Evolutionary conservation across 2,113 vertebrate genomes (phyloP).

Genomic region (Prionailurus viverrinus): DNA sequence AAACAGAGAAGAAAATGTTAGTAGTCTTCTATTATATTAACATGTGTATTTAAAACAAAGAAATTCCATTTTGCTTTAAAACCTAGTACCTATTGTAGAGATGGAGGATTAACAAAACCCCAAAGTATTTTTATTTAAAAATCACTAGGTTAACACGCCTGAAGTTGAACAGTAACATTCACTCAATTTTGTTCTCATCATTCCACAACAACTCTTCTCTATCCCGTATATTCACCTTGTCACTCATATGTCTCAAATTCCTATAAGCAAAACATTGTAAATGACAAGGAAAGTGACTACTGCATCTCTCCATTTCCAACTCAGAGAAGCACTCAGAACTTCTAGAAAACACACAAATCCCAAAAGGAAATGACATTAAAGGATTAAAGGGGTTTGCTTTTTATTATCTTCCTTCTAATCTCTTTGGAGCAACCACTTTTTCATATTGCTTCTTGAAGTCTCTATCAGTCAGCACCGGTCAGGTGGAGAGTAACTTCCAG

Average conservation of each 20-base stretch:
- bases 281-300: slow-evolving; percentile 60
- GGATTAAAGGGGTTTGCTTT: not conserved
- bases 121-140: slow-evolving; percentile 32
- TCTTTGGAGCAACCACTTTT: not conserved
- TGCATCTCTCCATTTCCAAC: slow-evolving; percentile 48
- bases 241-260: slow-evolving; percentile 64
- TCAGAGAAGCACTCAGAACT: slow-evolving; percentile 28
- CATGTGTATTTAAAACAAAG: not conserved
- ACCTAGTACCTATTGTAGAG: not conserved
- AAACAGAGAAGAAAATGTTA: slow-evolving; percentile 34
- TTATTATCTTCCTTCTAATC: not conserved
- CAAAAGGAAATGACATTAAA: slow-evolving; percentile 51
- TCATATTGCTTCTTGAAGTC: not conserved
- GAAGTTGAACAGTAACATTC: not conserved
- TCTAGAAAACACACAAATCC: slow-evolving; percentile 60
- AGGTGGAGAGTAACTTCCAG: not conserved
- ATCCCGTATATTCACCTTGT: slow-evolving; percentile 10
- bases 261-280: slow-evolving; percentile 66
- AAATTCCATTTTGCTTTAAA: slow-evolving; percentile 45
- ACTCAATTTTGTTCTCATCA: not conserved
- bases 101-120: not conserved
- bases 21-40: not conserved
- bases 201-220: not conserved
- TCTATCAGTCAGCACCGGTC: not conserved
- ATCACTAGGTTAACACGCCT: not conserved